These are phyloP conservation scores for Ditylenchus weischeri DNA, from an alignment of 2,888 invertebrate species.

Conservation along the genomic window DNA sequence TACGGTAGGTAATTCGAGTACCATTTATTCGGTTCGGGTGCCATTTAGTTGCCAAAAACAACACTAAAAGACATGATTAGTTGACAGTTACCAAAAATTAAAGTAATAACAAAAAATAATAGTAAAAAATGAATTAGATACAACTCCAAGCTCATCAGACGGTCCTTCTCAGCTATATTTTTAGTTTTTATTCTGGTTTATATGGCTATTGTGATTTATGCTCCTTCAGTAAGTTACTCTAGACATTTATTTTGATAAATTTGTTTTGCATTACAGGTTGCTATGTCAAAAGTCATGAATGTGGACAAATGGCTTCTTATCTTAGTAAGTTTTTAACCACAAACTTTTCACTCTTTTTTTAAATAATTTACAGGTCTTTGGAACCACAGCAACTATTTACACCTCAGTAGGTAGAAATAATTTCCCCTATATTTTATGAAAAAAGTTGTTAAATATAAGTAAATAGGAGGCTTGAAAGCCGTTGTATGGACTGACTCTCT, in stretches of 20 bases:
- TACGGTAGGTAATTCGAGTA: no score
- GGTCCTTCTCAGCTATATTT: constrained; percentile 41
- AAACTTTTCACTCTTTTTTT: no score
- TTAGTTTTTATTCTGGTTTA: constrained; percentile 34
- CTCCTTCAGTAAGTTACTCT: constrained; percentile 20
- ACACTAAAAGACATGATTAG: background rate
- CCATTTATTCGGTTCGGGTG: no score
- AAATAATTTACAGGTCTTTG: constrained; percentile 23
- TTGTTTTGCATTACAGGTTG: constrained; percentile 15
- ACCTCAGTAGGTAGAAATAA: constrained; percentile 26
- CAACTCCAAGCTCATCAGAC: constrained; percentile 43
- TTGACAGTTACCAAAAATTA: background rate
- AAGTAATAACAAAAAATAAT: background rate
- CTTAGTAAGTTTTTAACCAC: constrained; percentile 17
- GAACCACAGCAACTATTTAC: constrained; percentile 35
- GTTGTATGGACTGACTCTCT: constrained; percentile 38
- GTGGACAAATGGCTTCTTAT: constrained; percentile 39
- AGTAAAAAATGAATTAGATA: constrained; percentile 40
- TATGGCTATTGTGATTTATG: constrained; percentile 35
- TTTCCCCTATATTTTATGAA: no score
- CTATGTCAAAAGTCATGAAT: constrained; percentile 33
- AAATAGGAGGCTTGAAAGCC: constrained; percentile 39
- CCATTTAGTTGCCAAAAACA: no score
- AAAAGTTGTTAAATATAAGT: no score
- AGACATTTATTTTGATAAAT: background rate